Percentiles rank a stretch among this genome's conserved stretches.
These are phyloP conservation scores for Acronicta leporina DNA, from an alignment of 2,888 invertebrate species.

Conservation along the genomic window DNA sequence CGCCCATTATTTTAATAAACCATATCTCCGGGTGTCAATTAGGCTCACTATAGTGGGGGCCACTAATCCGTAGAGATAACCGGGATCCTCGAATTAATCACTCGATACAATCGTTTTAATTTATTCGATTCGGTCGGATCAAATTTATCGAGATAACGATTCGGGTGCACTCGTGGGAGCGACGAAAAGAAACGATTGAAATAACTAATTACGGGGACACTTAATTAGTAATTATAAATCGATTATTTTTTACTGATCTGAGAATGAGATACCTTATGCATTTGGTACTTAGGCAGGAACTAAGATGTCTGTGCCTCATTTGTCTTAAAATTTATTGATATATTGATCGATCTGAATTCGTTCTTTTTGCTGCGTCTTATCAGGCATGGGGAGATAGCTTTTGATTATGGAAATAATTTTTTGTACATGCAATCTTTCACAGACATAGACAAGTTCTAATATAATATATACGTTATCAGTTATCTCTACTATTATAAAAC, in stretches of 20 bases:
- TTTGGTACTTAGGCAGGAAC: slow-evolving; percentile 8
- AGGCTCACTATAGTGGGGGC: slow-evolving; percentile 76
- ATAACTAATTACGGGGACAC: slow-evolving; percentile 53
- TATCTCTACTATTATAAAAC: too few relatives aligned
- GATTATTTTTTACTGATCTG: slow-evolving; percentile 43
- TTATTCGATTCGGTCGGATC: slow-evolving; percentile 79
- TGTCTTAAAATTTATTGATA: too few relatives aligned
- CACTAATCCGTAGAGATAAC: slow-evolving; percentile 84
- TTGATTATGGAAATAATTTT: too few relatives aligned
- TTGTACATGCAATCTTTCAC: too few relatives aligned
- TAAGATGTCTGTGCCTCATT: too few relatives aligned
- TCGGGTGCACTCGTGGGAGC: slow-evolving; percentile 59
- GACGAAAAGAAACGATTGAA: slow-evolving; percentile 42
- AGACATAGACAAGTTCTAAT: too few relatives aligned
- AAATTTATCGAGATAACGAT: slow-evolving; percentile 70
- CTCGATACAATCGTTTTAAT: slow-evolving; percentile 81
- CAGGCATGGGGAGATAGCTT: too few relatives aligned
- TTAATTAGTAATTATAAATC: slow-evolving; percentile 51
- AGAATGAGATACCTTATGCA: slow-evolving; percentile 16
- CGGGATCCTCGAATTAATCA: slow-evolving; percentile 79
- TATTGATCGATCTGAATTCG: too few relatives aligned
- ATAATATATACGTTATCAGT: too few relatives aligned
- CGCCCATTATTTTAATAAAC: slow-evolving; percentile 83
- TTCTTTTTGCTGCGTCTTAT: too few relatives aligned
- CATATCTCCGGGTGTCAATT: slow-evolving; percentile 85